A percentile compares a stretch with the other conserved stretches of the same genome.
Conservation (phyloP, 2,797 vertebrate species). For the Sphenodon punctatus region DNA sequence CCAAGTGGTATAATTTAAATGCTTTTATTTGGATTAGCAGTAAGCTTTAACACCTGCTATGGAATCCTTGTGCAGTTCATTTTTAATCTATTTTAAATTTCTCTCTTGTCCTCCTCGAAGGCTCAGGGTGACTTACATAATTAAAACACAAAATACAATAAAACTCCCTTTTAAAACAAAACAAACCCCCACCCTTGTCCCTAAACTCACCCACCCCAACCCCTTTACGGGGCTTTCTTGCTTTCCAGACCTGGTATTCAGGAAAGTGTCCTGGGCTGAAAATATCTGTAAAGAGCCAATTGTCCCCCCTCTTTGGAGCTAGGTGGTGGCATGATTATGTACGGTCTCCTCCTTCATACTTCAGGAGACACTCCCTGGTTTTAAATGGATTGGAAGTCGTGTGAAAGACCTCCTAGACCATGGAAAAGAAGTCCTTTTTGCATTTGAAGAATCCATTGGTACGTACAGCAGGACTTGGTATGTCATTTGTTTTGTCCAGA, state of each 20-base stretch:
- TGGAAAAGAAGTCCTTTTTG: slow-evolving; percentile 88
- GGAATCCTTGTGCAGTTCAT: neutral
- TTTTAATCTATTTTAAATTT: rapidly evolving
- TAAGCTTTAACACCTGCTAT: neutral
- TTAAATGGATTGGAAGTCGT: slow-evolving; percentile 95
- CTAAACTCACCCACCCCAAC: too few species aligned
- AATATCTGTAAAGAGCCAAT: neutral
- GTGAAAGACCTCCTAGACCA: slow-evolving; percentile 85
- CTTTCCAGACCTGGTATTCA: neutral
- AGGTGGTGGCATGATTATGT: neutral
- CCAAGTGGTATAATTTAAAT: too few species aligned
- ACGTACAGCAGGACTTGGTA: neutral
- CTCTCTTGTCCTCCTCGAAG: rapidly evolving
- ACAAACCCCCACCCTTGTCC: too few species aligned
- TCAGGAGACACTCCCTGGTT: slow-evolving; percentile 96
- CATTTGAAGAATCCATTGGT: slow-evolving; percentile 98
- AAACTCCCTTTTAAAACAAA: too few species aligned
- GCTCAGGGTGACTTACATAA: too few species aligned
- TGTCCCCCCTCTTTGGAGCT: neutral
- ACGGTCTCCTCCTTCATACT: neutral
- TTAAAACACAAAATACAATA: too few species aligned
- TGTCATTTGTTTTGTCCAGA: neutral
- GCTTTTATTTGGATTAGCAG: neutral
- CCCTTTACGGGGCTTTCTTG: neutral
- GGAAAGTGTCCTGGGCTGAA: neutral